phyloP scores from a whole-genome alignment of 30 jellyfish, hydroid and myxozoan species.

The Turritopsis rubra region DNA sequence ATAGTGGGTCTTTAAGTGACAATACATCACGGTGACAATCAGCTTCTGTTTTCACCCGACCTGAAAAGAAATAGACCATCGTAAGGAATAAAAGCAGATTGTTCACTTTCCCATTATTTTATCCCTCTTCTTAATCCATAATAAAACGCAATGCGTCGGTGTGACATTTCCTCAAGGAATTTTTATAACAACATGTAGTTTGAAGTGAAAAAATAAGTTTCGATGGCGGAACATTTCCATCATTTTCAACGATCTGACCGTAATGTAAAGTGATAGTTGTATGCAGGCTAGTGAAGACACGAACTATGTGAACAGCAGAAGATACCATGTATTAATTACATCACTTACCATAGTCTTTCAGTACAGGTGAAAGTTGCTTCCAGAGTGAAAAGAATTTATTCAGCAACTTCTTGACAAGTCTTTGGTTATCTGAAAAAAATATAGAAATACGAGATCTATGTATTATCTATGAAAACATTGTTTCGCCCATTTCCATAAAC shows the following conservation, averaged over 20 bases:
- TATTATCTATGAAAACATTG: too few relatives aligned
- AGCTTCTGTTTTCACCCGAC: neutral
- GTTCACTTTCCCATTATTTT: neutral
- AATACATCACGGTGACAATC: neutral
- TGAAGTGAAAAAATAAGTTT: too few relatives aligned
- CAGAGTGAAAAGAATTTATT: neutral
- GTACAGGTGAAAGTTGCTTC: neutral
- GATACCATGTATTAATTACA: too few relatives aligned
- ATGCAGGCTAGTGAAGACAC: too few relatives aligned
- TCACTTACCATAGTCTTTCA: conserved; percentile 6
- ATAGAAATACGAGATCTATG: too few relatives aligned
- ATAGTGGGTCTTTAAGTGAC: neutral
- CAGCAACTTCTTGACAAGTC: neutral
- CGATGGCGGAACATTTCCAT: too few relatives aligned
- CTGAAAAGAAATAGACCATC: neutral
- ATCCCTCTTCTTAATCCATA: neutral
- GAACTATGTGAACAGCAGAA: too few relatives aligned
- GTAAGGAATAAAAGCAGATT: too few relatives aligned
- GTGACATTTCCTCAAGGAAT: neutral
- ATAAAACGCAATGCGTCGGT: neutral
- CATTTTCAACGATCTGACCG: too few relatives aligned
- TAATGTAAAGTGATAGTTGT: too few relatives aligned
- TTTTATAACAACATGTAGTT: too few relatives aligned
- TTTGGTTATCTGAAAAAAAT: neutral
- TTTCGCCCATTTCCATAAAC: too few relatives aligned